A percentile compares a stretch with the other conserved stretches of the same genome.
These are phyloP conservation scores for Caradrina clavipalpis DNA, from an alignment of 2,888 invertebrate genomes.

Conservation along the genomic window DNA sequence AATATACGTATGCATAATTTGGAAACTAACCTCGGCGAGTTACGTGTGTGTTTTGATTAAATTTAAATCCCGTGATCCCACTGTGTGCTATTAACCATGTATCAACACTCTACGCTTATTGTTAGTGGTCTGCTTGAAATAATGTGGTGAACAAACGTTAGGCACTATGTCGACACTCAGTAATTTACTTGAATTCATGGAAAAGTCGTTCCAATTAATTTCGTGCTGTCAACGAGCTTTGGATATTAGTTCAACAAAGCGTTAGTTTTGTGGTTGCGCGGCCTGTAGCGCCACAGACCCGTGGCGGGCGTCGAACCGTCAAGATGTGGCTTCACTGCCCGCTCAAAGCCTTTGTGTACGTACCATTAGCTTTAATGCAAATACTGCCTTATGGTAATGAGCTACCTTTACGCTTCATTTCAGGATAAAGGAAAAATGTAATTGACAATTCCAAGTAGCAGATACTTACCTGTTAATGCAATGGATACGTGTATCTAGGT, in stretches of 20 bases:
- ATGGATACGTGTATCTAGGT: slow-evolving; percentile 19
- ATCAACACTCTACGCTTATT: slow-evolving; percentile 11
- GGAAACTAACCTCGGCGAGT: slow-evolving; percentile 31
- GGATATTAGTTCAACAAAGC: slow-evolving; percentile 46
- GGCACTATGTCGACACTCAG: slow-evolving; percentile 6
- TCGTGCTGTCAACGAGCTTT: slow-evolving; percentile 34
- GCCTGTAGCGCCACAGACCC: slow-evolving; percentile 10
- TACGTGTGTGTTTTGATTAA: slow-evolving; percentile 51
- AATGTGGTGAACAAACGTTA: slow-evolving; percentile 26
- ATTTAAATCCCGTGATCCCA: slow-evolving; percentile 44
- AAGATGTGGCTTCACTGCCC: slow-evolving; percentile 41
- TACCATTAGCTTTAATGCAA: slow-evolving; percentile 47
- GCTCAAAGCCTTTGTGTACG: slow-evolving; percentile 24
- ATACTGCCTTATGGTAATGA: slow-evolving; percentile 58
- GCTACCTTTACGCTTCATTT: slow-evolving; percentile 43
- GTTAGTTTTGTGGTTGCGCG: slow-evolving; percentile 47
- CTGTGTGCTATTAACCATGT: slow-evolving; percentile 29
- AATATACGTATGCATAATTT: slow-evolving; percentile 54
- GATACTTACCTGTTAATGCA: slow-evolving; percentile 2
- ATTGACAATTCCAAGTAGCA: slow-evolving; percentile 35
- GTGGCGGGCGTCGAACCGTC: slow-evolving; percentile 15
- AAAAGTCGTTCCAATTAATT: slow-evolving; percentile 44
- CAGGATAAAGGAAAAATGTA: slow-evolving; percentile 40
- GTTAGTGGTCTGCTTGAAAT: slow-evolving; percentile 5
- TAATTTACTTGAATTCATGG: slow-evolving; percentile 28